Evolutionary conservation across 2,797 vertebrate genomes (phyloP).

Genomic region (Bovichtus diacanthus): DNA sequence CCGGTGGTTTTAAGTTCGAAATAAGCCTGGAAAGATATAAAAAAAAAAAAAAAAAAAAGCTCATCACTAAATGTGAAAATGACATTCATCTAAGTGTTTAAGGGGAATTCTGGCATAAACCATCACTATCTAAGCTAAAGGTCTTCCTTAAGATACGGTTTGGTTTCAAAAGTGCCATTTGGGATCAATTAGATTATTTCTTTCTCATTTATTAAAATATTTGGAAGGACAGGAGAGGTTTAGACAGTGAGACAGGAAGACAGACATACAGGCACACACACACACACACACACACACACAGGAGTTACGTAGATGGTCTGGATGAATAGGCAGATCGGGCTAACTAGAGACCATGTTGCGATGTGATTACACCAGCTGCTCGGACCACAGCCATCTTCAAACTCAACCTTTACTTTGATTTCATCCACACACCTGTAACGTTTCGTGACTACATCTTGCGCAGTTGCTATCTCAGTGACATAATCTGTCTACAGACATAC

Average conservation of each 20-base stretch:
- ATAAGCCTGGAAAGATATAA: slow-evolving; percentile 17
- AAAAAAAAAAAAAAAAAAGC: too few relatives aligned
- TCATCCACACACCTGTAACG: too few relatives aligned
- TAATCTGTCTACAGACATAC: too few relatives aligned
- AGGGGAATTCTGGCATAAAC: not conserved
- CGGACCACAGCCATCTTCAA: too few relatives aligned
- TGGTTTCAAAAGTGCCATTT: not conserved
- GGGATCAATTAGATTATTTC: not conserved
- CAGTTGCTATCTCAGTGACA: too few relatives aligned
- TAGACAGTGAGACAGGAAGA: not conserved
- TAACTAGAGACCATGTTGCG: not conserved
- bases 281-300: too few relatives aligned
- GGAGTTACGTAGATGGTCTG: slow-evolving; percentile 19
- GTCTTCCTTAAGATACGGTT: slow-evolving; percentile 5
- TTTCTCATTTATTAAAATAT: not conserved
- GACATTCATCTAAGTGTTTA: not conserved
- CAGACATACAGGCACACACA: slow-evolving; percentile 16
- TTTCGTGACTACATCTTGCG: too few relatives aligned
- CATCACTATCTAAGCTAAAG: not conserved
- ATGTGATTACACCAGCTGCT: too few relatives aligned
- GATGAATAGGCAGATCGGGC: slow-evolving; percentile 37
- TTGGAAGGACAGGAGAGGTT: slow-evolving; percentile 6
- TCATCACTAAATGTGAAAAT: slow-evolving; percentile 9
- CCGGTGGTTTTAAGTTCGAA: slow-evolving; percentile 23
- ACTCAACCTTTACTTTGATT: too few relatives aligned